Conservation (phyloP, 35 echinoderm and acorn worm genomes). For the Lytechinus variegatus region DNA sequence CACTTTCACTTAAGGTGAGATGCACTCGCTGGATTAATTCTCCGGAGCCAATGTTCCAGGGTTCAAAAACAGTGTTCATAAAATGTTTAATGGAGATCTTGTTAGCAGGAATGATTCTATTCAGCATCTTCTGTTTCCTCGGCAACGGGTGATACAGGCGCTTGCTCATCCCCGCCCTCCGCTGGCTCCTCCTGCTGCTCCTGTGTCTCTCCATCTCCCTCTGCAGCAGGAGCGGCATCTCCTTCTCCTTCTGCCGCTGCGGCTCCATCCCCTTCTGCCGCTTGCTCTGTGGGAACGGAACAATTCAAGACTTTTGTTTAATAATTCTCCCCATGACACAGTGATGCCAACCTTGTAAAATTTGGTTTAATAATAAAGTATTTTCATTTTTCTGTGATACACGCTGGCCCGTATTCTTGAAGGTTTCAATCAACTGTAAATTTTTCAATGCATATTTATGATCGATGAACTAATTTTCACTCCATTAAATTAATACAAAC, state of each 20-base stretch:
- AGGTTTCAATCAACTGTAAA: no score
- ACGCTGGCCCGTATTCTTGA: no score
- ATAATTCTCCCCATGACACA: no score
- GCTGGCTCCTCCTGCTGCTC: conserved; percentile 47
- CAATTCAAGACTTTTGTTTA: background rate
- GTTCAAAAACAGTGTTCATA: background rate
- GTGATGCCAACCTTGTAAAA: no score
- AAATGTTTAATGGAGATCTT: background rate
- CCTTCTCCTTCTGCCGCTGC: conserved; percentile 61
- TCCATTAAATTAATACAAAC: no score
- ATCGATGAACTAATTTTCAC: no score
- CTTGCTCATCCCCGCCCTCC: conserved; percentile 55
- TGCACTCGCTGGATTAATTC: no score
- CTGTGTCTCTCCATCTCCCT: conserved; percentile 50
- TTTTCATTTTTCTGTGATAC: no score
- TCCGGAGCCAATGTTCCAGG: background rate
- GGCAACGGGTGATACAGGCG: conserved; percentile 53
- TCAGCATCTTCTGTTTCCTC: conserved; percentile 71
- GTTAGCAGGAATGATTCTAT: conserved; percentile 41
- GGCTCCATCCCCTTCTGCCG: conserved; percentile 49
- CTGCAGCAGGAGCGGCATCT: conserved; percentile 55
- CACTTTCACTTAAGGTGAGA: background rate
- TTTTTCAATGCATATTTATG: no score
- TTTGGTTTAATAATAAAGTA: no score
- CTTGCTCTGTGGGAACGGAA: background rate